These are phyloP conservation scores for Helostoma temminkii DNA, from an alignment of 2,797 vertebrate species.

Conservation along the genomic window DNA sequence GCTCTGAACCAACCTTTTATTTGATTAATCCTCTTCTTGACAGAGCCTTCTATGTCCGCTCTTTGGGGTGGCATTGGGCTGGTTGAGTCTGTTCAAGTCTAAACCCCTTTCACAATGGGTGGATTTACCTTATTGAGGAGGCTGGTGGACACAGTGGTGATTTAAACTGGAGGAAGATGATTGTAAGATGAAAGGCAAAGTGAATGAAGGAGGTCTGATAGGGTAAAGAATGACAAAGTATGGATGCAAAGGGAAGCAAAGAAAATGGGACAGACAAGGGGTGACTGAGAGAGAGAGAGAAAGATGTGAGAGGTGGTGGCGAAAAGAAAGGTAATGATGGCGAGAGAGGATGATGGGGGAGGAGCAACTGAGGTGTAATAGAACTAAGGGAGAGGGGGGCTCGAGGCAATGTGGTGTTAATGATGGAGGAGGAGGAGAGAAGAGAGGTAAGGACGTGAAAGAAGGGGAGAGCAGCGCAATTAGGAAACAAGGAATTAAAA, in stretches of 20 bases:
- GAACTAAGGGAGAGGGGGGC: conserved; percentile 6
- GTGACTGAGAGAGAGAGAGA: conserved; percentile 6
- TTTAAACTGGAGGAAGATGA: conserved; percentile 42
- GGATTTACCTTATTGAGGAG: conserved; percentile 56
- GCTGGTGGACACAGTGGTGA: conserved; percentile 45
- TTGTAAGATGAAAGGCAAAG: conserved; percentile 41
- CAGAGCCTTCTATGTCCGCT: conserved; percentile 41
- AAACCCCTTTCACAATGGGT: conserved; percentile 47
- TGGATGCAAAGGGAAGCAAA: conserved; percentile 29
- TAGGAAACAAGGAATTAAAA: conserved; percentile 68
- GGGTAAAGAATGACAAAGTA: conserved; percentile 41
- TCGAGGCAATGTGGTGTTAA: conserved; percentile 53
- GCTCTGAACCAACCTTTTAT: conserved; percentile 50
- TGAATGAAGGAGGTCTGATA: conserved; percentile 16
- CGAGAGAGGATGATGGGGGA: conserved; percentile 7
- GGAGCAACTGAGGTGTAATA: conserved; percentile 20
- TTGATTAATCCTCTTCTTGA: conserved; percentile 69
- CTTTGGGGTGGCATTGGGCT: conserved; percentile 26
- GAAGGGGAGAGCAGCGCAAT: conserved; percentile 50
- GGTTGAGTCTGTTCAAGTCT: conserved; percentile 44
- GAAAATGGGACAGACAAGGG: conserved; percentile 29
- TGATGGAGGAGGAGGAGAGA: conserved; percentile 40
- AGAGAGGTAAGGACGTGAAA: conserved; percentile 29
- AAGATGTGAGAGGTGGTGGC: conserved; percentile 12
- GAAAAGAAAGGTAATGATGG: conserved; percentile 55